Conservation (phyloP, 2,888 invertebrate species). For the Cepaea hortensis region DNA sequence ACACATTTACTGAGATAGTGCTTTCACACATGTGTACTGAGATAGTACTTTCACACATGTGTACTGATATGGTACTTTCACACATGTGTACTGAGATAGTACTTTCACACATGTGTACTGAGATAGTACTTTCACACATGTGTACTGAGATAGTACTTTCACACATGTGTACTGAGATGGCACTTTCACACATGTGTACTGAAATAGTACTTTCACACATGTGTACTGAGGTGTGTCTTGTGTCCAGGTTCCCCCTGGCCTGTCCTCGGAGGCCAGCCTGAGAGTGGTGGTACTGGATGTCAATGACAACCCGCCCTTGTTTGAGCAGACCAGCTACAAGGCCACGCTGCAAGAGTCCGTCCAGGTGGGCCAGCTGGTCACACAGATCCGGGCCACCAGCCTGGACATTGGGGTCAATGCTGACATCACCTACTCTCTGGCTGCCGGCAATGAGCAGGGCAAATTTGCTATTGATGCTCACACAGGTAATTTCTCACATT, state of each 20-base stretch:
- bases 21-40: too few species aligned
- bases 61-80: too few species aligned
- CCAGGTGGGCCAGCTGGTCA: slow-evolving; percentile 87
- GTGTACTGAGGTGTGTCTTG: not conserved
- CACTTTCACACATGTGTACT: too few species aligned
- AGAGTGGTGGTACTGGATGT: slow-evolving; percentile 82
- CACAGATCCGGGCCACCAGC: slow-evolving; percentile 91
- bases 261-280: slow-evolving; percentile 61
- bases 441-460: slow-evolving; percentile 68
- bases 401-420: slow-evolving; percentile 95
- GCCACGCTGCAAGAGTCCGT: slow-evolving; percentile 86
- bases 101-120: too few species aligned
- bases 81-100: too few species aligned
- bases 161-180: too few species aligned
- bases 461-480: slow-evolving; percentile 68
- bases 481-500: slow-evolving; percentile 58
- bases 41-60: too few species aligned
- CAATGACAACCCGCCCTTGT: slow-evolving; percentile 96
- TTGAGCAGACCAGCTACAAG: slow-evolving; percentile 87
- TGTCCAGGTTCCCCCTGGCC: slow-evolving; percentile 62
- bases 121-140: too few species aligned
- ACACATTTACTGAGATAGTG: too few species aligned
- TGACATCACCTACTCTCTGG: slow-evolving; percentile 82
- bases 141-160: too few species aligned
- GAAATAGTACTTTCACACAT: too few species aligned